These are phyloP conservation scores for Andrena marginata DNA, from an alignment of 2,888 invertebrate species.

Conservation along the genomic window DNA sequence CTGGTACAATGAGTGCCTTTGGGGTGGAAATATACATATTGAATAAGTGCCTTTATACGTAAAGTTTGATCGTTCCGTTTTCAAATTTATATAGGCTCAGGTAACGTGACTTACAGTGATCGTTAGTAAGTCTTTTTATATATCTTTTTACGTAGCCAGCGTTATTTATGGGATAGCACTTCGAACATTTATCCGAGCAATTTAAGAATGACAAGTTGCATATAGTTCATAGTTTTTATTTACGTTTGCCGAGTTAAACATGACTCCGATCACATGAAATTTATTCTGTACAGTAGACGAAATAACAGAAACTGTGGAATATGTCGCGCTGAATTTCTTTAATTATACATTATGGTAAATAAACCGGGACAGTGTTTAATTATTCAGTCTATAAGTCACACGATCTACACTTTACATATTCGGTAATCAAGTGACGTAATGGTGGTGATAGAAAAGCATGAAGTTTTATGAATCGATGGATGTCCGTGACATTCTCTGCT, in stretches of 20 bases:
- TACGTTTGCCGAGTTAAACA: conserved; percentile 61
- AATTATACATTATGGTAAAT: conserved; percentile 59
- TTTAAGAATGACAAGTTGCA: conserved; percentile 35
- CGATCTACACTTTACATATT: conserved; percentile 41
- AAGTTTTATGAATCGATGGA: conserved; percentile 21
- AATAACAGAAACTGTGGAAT: conserved; percentile 59
- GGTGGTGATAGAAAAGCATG: conserved; percentile 31
- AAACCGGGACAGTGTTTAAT: conserved; percentile 65
- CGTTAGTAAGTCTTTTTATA: conserved; percentile 23
- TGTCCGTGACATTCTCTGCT: conserved; percentile 27
- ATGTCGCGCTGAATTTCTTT: conserved; percentile 41
- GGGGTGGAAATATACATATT: conserved; percentile 8
- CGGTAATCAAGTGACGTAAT: conserved; percentile 29
- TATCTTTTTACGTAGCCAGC: conserved; percentile 37
- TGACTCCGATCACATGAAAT: conserved; percentile 53
- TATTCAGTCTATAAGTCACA: conserved; percentile 36
- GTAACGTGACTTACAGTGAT: conserved; percentile 22
- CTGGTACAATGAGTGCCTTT: not conserved
- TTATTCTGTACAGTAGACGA: conserved; percentile 61
- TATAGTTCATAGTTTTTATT: conserved; percentile 65
- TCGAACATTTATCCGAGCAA: conserved; percentile 2
- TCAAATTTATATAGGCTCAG: conserved; percentile 7
- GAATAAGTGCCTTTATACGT: conserved; percentile 21
- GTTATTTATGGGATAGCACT: conserved; percentile 2
- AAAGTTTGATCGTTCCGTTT: conserved; percentile 29